A percentile compares a stretch with the other conserved stretches of the same genome.
Evolutionary conservation across 2,113 vertebrate species (phyloP).

Genomic region (Saimiri boliviensis): DNA sequence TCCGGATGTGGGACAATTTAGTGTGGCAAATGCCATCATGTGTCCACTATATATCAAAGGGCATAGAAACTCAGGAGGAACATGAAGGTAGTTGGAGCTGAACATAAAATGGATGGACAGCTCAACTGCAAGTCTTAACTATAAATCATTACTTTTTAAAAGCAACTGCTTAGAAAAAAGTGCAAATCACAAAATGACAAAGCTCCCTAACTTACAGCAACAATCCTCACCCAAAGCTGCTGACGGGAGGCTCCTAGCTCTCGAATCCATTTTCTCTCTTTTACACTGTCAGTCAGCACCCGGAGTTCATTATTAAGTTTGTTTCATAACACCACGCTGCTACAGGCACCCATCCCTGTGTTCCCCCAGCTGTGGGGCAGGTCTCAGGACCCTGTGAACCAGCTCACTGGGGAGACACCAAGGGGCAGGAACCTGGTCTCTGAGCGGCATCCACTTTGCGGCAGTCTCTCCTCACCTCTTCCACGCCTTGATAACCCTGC

Average conservation of each 20-base stretch:
- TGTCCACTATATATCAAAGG: neutral
- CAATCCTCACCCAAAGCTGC: neutral
- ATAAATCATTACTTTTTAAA: neutral
- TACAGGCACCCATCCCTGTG: accelerated
- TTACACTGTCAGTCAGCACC: neutral
- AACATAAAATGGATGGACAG: neutral
- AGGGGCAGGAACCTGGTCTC: neutral
- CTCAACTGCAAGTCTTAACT: neutral
- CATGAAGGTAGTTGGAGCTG: neutral
- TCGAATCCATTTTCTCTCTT: neutral
- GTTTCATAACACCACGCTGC: accelerated
- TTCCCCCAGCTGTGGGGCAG: neutral
- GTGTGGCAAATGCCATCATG: neutral
- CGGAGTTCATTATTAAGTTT: too few relatives aligned
- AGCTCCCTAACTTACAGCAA: neutral
- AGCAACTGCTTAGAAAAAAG: neutral
- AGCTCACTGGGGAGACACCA: accelerated
- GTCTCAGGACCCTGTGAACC: accelerated
- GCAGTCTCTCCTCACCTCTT: neutral
- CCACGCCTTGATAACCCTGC: accelerated
- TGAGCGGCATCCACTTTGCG: too few relatives aligned
- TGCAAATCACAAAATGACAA: neutral
- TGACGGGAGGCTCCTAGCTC: neutral
- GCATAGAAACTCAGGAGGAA: neutral
- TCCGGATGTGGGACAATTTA: neutral